Evolutionary conservation across 2,797 vertebrate genomes (phyloP).

Genomic region (Uromys caudimaculatus): DNA sequence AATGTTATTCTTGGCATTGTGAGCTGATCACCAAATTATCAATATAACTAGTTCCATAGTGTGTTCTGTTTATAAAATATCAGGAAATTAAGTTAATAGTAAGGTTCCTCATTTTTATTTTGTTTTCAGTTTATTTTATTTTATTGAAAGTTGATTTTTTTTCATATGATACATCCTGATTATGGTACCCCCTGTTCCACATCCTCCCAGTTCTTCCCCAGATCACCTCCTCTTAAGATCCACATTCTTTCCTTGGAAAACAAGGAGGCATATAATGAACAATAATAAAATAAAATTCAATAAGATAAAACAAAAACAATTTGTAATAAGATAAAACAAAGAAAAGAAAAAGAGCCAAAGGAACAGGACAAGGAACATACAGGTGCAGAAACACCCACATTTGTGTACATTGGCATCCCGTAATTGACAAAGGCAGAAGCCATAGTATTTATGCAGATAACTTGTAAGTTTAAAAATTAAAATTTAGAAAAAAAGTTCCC

Average conservation of each 20-base stretch:
- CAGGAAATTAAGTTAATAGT: not conserved
- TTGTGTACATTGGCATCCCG: not conserved
- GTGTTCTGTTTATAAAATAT: not conserved
- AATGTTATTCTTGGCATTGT: slow-evolving; percentile 47
- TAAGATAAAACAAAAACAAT: not conserved
- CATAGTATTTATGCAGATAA: not conserved
- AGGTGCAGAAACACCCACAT: too few species aligned
- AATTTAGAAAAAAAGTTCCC: not conserved
- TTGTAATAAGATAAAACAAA: not conserved
- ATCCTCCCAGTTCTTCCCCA: not conserved
- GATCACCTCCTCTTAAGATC: not conserved
- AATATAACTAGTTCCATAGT: not conserved
- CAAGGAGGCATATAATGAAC: not conserved
- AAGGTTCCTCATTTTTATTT: not conserved
- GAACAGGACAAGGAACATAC: not conserved
- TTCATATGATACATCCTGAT: not conserved
- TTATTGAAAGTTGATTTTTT: not conserved
- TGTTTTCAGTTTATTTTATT: not conserved
- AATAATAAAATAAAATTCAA: not conserved
- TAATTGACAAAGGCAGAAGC: not conserved
- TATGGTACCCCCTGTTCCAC: too few species aligned
- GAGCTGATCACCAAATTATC: slow-evolving; percentile 41
- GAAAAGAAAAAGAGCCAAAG: not conserved
- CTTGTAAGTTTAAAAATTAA: not conserved
- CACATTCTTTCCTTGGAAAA: not conserved